phyloP scores from a whole-genome alignment of 1,140 invertebrate species.

The Eubasilissa regina region DNA sequence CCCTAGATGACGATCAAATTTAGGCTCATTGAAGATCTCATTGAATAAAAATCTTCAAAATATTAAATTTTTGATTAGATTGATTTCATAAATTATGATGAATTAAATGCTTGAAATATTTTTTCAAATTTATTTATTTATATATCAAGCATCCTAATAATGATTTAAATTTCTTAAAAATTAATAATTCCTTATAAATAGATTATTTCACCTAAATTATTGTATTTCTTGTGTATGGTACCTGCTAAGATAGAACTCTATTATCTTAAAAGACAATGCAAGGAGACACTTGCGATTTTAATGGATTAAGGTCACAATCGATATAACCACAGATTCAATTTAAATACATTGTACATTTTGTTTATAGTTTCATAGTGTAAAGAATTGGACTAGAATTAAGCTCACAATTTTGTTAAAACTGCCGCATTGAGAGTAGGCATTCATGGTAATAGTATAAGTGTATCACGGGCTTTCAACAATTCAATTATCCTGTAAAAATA shows the following conservation, averaged over 20 bases:
- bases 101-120: too few species aligned
- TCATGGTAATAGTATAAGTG: neutral
- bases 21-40: too few species aligned
- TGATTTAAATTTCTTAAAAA: too few species aligned
- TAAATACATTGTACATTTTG: slow-evolving; percentile 16
- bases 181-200: too few species aligned
- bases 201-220: neutral
- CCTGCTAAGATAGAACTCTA: slow-evolving; percentile 3
- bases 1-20: too few species aligned
- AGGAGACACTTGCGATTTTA: neutral
- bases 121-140: too few species aligned
- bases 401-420: neutral
- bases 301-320: slow-evolving; percentile 21
- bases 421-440: slow-evolving; percentile 20
- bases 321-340: slow-evolving; percentile 1
- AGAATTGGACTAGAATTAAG: slow-evolving; percentile 14
- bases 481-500: too few species aligned
- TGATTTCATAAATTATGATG: too few species aligned
- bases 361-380: slow-evolving; percentile 18
- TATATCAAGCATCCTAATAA: too few species aligned
- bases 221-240: slow-evolving; percentile 14
- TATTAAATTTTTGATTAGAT: too few species aligned
- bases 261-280: neutral
- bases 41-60: too few species aligned
- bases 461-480: slow-evolving; percentile 6